A percentile compares a stretch with the other conserved stretches of the same genome.
Evolutionary conservation across 2,113 vertebrate species (phyloP).

Genomic region (Falco punctatus): DNA sequence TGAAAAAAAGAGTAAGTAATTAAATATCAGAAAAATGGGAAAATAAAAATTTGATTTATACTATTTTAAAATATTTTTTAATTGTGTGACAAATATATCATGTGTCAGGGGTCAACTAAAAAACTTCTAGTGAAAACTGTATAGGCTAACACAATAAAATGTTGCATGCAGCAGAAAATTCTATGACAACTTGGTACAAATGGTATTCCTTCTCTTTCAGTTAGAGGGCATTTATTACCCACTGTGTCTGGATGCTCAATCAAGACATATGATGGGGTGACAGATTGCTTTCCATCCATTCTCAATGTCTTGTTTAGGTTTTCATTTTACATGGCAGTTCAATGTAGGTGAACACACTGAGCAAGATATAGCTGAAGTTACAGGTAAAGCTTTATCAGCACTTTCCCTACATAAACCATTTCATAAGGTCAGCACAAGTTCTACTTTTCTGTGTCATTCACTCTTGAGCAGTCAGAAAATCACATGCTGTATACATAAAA

Average conservation of each 20-base stretch:
- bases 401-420: neutral
- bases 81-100: slow-evolving; percentile 43
- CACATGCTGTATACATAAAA: neutral
- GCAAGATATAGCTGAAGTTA: neutral
- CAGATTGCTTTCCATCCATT: neutral
- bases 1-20: slow-evolving; percentile 52
- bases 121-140: slow-evolving; percentile 6
- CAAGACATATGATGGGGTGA: slow-evolving; percentile 56
- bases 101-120: slow-evolving; percentile 47
- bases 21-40: neutral
- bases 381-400: neutral
- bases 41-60: slow-evolving; percentile 53
- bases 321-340: neutral
- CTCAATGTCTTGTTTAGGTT: neutral
- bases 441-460: neutral
- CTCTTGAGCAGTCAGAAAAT: neutral
- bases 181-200: neutral
- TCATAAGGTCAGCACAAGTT: neutral
- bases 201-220: slow-evolving; percentile 46
- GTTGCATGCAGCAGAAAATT: slow-evolving; percentile 55
- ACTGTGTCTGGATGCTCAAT: slow-evolving; percentile 23
- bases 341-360: neutral
- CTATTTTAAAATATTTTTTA: neutral
- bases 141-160: slow-evolving; percentile 22
- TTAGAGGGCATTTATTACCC: slow-evolving; percentile 46